Conservation (phyloP, 2,113 vertebrate species). For the Oreochromis niloticus region DNA sequence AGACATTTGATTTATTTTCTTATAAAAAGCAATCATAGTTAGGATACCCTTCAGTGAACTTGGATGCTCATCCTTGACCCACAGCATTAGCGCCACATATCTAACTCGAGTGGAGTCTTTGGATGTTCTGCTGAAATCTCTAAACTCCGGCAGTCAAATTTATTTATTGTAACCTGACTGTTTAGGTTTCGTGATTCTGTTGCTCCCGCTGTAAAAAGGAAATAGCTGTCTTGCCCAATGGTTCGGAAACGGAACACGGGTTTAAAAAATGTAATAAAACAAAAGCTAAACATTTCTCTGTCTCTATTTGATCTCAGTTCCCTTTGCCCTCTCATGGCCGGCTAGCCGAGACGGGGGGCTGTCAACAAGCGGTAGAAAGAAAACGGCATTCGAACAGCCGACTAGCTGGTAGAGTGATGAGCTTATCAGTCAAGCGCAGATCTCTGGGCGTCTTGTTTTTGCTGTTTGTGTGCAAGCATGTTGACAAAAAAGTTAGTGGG, state of each 20-base stretch:
- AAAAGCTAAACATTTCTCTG: conserved; percentile 13
- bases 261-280: conserved; percentile 45
- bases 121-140: conserved; percentile 23
- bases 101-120: conserved; percentile 28
- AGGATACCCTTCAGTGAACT: conserved; percentile 2
- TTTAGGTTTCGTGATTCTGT: conserved; percentile 60
- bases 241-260: conserved; percentile 47
- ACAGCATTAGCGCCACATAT: conserved; percentile 3
- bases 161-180: conserved; percentile 62
- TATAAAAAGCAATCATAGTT: background rate
- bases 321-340: background rate
- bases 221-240: conserved; percentile 47
- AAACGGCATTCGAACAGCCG: background rate
- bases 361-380: background rate
- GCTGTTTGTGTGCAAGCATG: background rate
- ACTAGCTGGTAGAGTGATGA: conserved; percentile 10
- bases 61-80: conserved; percentile 1
- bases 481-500: background rate
- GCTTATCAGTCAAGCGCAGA: conserved; percentile 26
- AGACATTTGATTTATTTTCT: background rate
- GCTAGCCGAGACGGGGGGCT: background rate
- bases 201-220: conserved; percentile 41
- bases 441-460: conserved; percentile 3
- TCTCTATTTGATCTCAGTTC: conserved; percentile 1
- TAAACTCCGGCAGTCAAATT: conserved; percentile 41